Conservation (phyloP, 92 coral and sea anemone genomes). For the Virgularia gustaviana region DNA sequence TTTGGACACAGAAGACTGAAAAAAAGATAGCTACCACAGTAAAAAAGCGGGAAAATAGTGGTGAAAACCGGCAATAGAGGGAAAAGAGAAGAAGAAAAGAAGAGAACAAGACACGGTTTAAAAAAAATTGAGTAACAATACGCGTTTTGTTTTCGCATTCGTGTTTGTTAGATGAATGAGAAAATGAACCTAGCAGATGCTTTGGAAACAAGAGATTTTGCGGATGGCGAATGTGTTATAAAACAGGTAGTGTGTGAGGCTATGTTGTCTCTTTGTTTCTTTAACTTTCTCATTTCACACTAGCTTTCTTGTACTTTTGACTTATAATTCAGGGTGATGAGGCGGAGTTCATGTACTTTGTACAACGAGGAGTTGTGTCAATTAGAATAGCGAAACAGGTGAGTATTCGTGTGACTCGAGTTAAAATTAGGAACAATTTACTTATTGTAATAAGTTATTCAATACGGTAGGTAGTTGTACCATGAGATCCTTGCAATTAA, state of each 20-base stretch:
- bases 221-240: constrained; percentile 90
- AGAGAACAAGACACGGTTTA: too few species aligned
- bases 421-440: neutral
- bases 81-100: too few species aligned
- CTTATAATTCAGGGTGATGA: constrained; percentile 92
- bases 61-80: too few species aligned
- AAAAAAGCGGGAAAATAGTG: too few species aligned
- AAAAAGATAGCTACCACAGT: too few species aligned
- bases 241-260: constrained; percentile 73
- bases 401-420: neutral
- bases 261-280: neutral
- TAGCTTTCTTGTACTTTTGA: neutral
- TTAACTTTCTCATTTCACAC: neutral
- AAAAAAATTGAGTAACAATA: too few species aligned
- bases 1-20: too few species aligned
- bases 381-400: constrained; percentile 81
- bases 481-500: too few species aligned
- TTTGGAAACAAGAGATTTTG: constrained; percentile 63
- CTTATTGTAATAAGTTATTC: neutral
- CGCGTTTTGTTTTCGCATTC: too few species aligned
- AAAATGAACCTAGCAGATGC: constrained; percentile 99
- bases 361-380: constrained; percentile 76
- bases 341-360: constrained; percentile 95
- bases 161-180: constrained; percentile 60
- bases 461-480: too few species aligned